Percentiles rank a stretch among this genome's conserved stretches.
These are phyloP conservation scores for Lasioglossum pauxillum DNA, from an alignment of 2,888 invertebrate genomes.

Conservation along the genomic window DNA sequence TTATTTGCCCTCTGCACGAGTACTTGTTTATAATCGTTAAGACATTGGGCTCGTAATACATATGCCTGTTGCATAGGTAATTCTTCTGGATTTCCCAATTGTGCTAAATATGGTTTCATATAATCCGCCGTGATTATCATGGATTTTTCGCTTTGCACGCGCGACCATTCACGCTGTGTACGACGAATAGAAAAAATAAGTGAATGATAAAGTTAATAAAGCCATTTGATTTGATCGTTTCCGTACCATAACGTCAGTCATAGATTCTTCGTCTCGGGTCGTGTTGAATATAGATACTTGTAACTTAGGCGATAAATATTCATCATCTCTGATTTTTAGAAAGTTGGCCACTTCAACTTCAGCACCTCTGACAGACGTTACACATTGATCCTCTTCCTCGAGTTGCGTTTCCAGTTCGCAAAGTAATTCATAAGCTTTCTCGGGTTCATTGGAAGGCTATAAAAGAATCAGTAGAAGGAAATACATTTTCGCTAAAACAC, in stretches of 20 bases:
- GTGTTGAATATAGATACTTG: slow-evolving; percentile 86
- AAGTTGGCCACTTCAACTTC: slow-evolving; percentile 85
- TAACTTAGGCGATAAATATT: slow-evolving; percentile 85
- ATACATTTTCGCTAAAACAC: background rate
- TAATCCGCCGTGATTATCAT: slow-evolving; percentile 88
- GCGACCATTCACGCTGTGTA: slow-evolving; percentile 37
- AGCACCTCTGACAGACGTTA: slow-evolving; percentile 86
- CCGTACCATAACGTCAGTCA: slow-evolving; percentile 64
- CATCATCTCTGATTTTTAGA: slow-evolving; percentile 84
- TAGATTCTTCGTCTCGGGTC: slow-evolving; percentile 84
- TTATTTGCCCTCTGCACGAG: slow-evolving; percentile 88
- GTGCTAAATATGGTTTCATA: slow-evolving; percentile 88
- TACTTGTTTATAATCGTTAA: slow-evolving; percentile 88
- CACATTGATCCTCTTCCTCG: slow-evolving; percentile 87
- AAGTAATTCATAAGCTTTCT: slow-evolving; percentile 88
- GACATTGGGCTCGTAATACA: slow-evolving; percentile 86
- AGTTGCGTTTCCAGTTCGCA: slow-evolving; percentile 88
- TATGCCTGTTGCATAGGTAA: slow-evolving; percentile 84
- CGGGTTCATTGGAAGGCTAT: slow-evolving; percentile 87
- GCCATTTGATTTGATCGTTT: background rate
- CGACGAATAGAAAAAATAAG: slow-evolving; percentile 78
- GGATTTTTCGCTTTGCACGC: slow-evolving; percentile 86
- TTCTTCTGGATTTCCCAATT: slow-evolving; percentile 85
- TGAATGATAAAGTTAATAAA: slow-evolving; percentile 84
- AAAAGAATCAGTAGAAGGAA: background rate